Evolutionary conservation across 2,113 vertebrate species (phyloP).

Genomic region (Theristicus caerulescens): DNA sequence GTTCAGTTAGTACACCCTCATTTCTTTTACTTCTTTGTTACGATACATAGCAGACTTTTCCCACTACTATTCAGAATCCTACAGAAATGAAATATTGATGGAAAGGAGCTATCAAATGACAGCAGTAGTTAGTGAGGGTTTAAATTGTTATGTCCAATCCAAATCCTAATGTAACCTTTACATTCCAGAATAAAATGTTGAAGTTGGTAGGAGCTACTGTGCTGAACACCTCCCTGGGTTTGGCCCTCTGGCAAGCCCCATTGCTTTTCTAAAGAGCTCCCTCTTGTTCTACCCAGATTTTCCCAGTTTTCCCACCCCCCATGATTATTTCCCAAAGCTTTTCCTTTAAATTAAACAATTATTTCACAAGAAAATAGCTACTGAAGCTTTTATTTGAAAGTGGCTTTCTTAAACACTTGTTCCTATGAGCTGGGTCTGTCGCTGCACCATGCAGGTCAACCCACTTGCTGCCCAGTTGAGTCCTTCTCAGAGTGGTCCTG

Average conservation of each 20-base stretch:
- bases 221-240: not conserved
- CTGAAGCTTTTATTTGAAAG: not conserved
- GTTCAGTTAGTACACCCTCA: not conserved
- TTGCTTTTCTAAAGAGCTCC: not conserved
- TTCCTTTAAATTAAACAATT: not conserved
- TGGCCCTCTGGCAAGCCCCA: not conserved
- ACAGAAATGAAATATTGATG: not conserved
- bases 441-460: fast-evolving
- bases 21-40: not conserved
- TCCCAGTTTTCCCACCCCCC: not conserved
- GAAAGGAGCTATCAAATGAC: not conserved
- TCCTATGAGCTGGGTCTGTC: not conserved
- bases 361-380: not conserved
- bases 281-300: not conserved
- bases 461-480: not conserved
- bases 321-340: not conserved
- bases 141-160: not conserved
- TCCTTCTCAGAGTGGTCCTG: not conserved
- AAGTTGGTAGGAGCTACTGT: not conserved
- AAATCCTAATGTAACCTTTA: not conserved
- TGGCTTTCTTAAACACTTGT: not conserved
- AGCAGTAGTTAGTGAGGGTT: not conserved
- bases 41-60: not conserved
- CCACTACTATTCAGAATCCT: not conserved
- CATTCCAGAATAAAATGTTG: not conserved